phyloP scores from a whole-genome alignment of 2,797 vertebrate genomes.

The Linurgus olivaceus region DNA sequence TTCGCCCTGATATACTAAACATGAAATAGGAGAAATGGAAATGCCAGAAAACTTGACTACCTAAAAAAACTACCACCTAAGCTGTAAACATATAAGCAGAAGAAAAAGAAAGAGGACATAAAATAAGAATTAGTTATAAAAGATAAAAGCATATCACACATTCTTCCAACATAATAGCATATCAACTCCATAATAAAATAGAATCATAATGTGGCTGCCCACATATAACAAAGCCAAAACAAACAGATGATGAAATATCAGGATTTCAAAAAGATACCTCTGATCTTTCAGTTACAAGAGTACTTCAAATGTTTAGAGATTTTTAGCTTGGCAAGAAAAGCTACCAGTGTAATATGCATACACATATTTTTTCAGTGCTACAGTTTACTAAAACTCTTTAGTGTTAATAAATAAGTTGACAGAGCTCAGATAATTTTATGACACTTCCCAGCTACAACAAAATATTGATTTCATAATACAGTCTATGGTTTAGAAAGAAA shows the following conservation, averaged over 20 bases:
- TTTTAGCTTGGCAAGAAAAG: slow-evolving; percentile 63
- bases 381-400: slow-evolving; percentile 63
- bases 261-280: slow-evolving; percentile 66
- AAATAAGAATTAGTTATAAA: slow-evolving; percentile 63
- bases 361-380: slow-evolving; percentile 53
- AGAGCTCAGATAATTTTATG: slow-evolving; percentile 62
- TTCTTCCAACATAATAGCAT: slow-evolving; percentile 42
- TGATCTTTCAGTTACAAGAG: slow-evolving; percentile 65
- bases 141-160: slow-evolving; percentile 63
- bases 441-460: slow-evolving; percentile 50
- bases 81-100: slow-evolving; percentile 31
- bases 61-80: slow-evolving; percentile 39
- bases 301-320: slow-evolving; percentile 64
- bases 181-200: slow-evolving; percentile 46
- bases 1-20: neutral
- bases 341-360: slow-evolving; percentile 53
- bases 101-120: slow-evolving; percentile 53
- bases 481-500: slow-evolving; percentile 22
- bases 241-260: slow-evolving; percentile 55
- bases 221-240: slow-evolving; percentile 51
- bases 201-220: slow-evolving; percentile 57
- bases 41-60: slow-evolving; percentile 15
- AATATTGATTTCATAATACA: slow-evolving; percentile 48
- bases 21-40: slow-evolving; percentile 35
- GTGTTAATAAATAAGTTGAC: slow-evolving; percentile 66